Conservation (phyloP, 2,797 vertebrate species). For the Falco rusticolus region DNA sequence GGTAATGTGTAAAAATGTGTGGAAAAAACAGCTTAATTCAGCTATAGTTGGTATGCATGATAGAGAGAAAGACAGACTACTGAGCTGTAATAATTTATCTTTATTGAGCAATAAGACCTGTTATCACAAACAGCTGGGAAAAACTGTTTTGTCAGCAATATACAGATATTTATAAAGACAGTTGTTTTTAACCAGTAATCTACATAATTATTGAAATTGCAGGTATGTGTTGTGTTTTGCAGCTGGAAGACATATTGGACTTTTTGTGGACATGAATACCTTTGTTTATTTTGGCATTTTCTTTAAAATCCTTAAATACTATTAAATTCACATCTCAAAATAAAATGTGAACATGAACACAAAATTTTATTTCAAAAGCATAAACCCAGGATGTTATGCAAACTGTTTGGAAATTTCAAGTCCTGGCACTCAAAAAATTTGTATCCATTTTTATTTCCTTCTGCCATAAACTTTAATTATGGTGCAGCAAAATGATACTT, state of each 20-base stretch:
- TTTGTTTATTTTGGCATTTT: neutral
- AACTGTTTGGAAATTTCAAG: neutral
- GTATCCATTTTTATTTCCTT: neutral
- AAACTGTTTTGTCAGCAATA: neutral
- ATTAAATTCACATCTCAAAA: neutral
- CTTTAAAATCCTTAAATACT: neutral
- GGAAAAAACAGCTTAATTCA: neutral
- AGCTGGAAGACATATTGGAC: accelerated
- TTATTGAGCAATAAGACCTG: neutral
- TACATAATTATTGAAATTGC: neutral
- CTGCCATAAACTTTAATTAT: neutral
- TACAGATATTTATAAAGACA: neutral
- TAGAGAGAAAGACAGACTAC: neutral
- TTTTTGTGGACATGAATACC: neutral
- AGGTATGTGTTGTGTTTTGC: accelerated
- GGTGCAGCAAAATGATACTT: accelerated
- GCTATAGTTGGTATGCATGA: neutral
- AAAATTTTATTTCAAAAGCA: neutral
- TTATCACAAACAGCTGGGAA: neutral
- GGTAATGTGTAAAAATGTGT: neutral
- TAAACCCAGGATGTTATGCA: accelerated
- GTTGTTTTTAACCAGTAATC: neutral
- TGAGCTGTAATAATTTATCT: neutral
- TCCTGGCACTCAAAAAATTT: neutral
- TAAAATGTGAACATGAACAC: accelerated